Evolutionary conservation across 2,113 vertebrate genomes (phyloP).

Genomic region (Cynoglossus semilaevis): DNA sequence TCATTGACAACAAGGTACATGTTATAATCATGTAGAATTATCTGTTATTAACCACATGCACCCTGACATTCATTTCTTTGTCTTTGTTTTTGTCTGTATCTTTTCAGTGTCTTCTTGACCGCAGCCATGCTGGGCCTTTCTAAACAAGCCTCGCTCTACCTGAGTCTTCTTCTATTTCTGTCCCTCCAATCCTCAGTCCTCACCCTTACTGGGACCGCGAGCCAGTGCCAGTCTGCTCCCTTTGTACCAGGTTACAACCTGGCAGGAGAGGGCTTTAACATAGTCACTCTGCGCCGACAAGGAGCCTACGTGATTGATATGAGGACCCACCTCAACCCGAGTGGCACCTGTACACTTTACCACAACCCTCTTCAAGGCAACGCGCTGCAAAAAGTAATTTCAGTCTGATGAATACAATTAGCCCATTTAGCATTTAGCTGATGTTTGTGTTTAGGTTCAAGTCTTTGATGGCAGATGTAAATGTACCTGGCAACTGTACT

Average conservation of each 20-base stretch:
- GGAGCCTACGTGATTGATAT: constrained; percentile 59
- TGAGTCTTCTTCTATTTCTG: constrained; percentile 29
- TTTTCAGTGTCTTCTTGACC: not conserved
- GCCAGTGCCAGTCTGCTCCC: constrained; percentile 28
- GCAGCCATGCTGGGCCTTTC: constrained; percentile 16
- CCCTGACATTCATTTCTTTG: no score
- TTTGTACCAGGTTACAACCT: constrained; percentile 65
- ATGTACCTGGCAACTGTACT: no score
- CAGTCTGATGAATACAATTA: not conserved
- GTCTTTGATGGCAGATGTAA: no score
- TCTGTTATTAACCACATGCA: no score
- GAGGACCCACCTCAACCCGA: constrained; percentile 10
- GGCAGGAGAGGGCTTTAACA: constrained; percentile 70
- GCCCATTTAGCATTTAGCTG: no score
- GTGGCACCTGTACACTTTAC: constrained; percentile 40
- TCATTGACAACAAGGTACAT: no score
- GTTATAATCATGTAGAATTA: no score
- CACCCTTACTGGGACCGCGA: not conserved
- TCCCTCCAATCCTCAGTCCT: not conserved
- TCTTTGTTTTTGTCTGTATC: no score
- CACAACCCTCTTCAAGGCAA: constrained; percentile 33
- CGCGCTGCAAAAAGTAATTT: constrained; percentile 27
- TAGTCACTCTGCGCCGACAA: constrained; percentile 66
- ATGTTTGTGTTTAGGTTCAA: no score
- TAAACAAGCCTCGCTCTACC: not conserved